A percentile compares a stretch with the other conserved stretches of the same genome.
phyloP scores from a whole-genome alignment of 2,888 invertebrate species.

The Lydus trimaculatus region DNA sequence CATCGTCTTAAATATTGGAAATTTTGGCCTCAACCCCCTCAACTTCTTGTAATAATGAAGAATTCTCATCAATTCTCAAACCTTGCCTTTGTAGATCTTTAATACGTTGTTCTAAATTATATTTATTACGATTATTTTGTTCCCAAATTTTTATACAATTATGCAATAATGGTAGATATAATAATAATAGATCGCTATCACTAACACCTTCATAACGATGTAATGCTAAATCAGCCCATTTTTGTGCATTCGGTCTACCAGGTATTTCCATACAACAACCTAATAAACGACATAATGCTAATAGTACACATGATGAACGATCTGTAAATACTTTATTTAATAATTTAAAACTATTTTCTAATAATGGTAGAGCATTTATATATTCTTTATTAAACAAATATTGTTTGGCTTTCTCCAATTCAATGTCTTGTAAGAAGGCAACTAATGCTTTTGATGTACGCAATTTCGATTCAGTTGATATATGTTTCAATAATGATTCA shows the following conservation, averaged over 20 bases:
- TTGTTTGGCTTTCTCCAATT: slow-evolving; percentile 68
- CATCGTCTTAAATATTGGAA: slow-evolving; percentile 15
- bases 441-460: slow-evolving; percentile 67
- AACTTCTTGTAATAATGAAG: slow-evolving; percentile 71
- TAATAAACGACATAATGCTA: slow-evolving; percentile 74
- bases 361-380: slow-evolving; percentile 67
- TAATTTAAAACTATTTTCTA: slow-evolving; percentile 74
- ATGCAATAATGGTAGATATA: slow-evolving; percentile 74
- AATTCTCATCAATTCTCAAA: slow-evolving; percentile 69
- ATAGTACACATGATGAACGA: slow-evolving; percentile 71
- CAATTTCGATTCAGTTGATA: slow-evolving; percentile 65
- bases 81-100: slow-evolving; percentile 70
- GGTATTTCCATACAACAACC: slow-evolving; percentile 64
- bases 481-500: slow-evolving; percentile 67
- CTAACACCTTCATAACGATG: slow-evolving; percentile 75
- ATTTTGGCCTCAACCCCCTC: slow-evolving; percentile 62
- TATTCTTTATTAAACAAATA: slow-evolving; percentile 67
- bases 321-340: slow-evolving; percentile 72
- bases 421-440: slow-evolving; percentile 71
- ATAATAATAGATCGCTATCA: slow-evolving; percentile 72
- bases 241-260: slow-evolving; percentile 67
- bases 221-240: slow-evolving; percentile 75
- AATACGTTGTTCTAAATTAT: slow-evolving; percentile 68
- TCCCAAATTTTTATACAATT: slow-evolving; percentile 73
- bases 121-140: slow-evolving; percentile 69